A percentile compares a stretch with the other conserved stretches of the same genome.
phyloP scores from a whole-genome alignment of 2,888 invertebrate species.

The Melinaea menophilus region DNA sequence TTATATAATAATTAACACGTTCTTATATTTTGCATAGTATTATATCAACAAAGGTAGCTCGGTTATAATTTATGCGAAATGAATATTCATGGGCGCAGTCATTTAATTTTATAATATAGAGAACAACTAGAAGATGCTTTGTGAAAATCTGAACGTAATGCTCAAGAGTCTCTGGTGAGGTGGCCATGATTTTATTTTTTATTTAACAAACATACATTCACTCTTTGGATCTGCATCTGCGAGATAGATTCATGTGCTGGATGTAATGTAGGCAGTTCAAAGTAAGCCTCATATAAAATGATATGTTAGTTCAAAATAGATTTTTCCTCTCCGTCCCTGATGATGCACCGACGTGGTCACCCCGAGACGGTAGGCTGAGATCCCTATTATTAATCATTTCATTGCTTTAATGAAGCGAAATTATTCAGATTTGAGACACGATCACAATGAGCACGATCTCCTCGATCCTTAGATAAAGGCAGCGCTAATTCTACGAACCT shows the following conservation, averaged over 20 bases:
- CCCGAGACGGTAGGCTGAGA: slow-evolving; percentile 48
- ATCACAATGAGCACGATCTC: slow-evolving; percentile 68
- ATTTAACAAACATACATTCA: no score
- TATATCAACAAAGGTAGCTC: slow-evolving; percentile 5
- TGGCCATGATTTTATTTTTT: slow-evolving; percentile 36
- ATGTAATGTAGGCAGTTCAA: no score
- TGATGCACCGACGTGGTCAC: slow-evolving; percentile 37
- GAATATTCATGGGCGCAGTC: slow-evolving; percentile 73
- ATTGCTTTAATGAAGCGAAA: slow-evolving; percentile 72
- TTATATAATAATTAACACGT: no score
- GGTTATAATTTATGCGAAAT: slow-evolving; percentile 67
- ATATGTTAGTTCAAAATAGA: no score
- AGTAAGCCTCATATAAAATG: no score
- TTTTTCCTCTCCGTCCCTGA: no score
- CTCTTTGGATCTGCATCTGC: no score
- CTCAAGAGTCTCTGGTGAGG: slow-evolving; percentile 38
- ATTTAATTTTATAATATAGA: slow-evolving; percentile 69
- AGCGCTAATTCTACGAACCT: slow-evolving; percentile 31
- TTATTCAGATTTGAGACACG: slow-evolving; percentile 69
- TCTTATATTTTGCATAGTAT: no score
- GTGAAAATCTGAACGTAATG: slow-evolving; percentile 49
- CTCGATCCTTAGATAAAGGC: slow-evolving; percentile 52
- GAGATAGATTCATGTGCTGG: no score
- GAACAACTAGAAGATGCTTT: slow-evolving; percentile 69
- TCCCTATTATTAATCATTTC: slow-evolving; percentile 75